Evolutionary conservation across 2,888 invertebrate genomes (phyloP).

Genomic region (Pseudolycoriella hygida): DNA sequence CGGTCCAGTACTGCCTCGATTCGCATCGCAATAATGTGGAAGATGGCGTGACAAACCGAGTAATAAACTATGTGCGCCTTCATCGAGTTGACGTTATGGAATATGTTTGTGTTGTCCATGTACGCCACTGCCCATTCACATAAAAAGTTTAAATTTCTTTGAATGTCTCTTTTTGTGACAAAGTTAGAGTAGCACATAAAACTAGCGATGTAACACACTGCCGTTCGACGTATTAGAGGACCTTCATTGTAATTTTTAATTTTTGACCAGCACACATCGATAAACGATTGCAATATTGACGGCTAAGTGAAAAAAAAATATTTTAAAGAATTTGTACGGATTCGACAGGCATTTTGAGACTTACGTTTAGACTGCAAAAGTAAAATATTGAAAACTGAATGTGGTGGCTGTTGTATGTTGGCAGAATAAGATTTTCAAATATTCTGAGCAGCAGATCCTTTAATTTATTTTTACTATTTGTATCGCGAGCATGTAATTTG

Average conservation of each 20-base stretch:
- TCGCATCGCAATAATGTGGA: slow-evolving; percentile 82
- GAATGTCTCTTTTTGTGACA: slow-evolving; percentile 43
- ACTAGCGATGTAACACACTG: slow-evolving; percentile 59
- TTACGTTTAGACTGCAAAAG: slow-evolving; percentile 44
- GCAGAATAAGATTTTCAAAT: slow-evolving; percentile 67
- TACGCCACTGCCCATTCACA: slow-evolving; percentile 74
- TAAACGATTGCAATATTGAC: slow-evolving; percentile 40
- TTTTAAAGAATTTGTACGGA: neutral
- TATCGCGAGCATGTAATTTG: slow-evolving; percentile 22
- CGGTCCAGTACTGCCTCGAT: slow-evolving; percentile 17
- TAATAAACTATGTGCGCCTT: slow-evolving; percentile 79
- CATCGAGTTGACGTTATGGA: slow-evolving; percentile 30
- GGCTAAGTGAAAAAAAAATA: slow-evolving; percentile 11
- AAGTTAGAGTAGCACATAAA: slow-evolving; percentile 50
- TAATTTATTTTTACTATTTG: slow-evolving; percentile 33
- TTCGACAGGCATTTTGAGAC: neutral
- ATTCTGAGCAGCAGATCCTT: slow-evolving; percentile 42
- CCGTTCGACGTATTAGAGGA: slow-evolving; percentile 44
- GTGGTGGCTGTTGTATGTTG: slow-evolving; percentile 66
- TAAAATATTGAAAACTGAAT: slow-evolving; percentile 63
- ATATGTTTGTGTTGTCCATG: slow-evolving; percentile 30
- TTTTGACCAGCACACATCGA: slow-evolving; percentile 56
- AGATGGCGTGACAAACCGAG: slow-evolving; percentile 77
- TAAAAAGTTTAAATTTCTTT: slow-evolving; percentile 47
- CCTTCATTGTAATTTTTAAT: slow-evolving; percentile 46